Conservation (phyloP, 2,888 invertebrate species). For the Osmoderma eremita region DNA sequence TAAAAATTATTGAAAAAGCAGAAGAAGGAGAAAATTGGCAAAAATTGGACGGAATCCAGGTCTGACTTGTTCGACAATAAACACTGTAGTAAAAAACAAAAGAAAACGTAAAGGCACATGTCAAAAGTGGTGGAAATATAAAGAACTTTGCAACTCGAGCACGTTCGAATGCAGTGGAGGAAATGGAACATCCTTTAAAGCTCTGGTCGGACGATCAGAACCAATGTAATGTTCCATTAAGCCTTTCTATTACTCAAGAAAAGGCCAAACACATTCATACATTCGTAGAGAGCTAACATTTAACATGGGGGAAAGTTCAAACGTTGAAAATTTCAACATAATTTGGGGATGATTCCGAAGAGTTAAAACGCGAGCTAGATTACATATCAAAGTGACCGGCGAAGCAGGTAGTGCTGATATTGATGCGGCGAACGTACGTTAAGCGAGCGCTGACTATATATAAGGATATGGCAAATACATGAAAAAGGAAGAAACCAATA, state of each 20-base stretch:
- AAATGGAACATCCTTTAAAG: not conserved
- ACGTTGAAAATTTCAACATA: not conserved
- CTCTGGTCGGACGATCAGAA: not conserved
- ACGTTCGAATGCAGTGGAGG: not conserved
- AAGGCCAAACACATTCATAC: not conserved
- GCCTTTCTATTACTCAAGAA: conserved; percentile 6
- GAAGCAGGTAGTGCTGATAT: conserved; percentile 6
- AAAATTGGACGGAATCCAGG: not conserved
- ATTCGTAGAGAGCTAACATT: not conserved
- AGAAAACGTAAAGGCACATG: not conserved
- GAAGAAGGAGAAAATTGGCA: not conserved
- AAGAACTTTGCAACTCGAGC: too few species aligned
- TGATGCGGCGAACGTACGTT: not conserved
- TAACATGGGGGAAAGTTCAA: conserved; percentile 1
- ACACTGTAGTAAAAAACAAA: conserved; percentile 1
- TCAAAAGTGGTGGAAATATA: not conserved
- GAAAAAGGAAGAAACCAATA: too few species aligned
- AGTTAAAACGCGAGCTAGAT: not conserved
- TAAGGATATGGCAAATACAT: too few species aligned
- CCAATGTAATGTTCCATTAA: conserved; percentile 1
- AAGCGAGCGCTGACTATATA: too few species aligned
- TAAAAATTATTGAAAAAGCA: not conserved
- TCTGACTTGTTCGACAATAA: not conserved
- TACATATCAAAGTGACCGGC: not conserved
- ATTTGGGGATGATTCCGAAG: not conserved